Evolutionary conservation across 2,797 vertebrate genomes (phyloP), one percentile per base, ranked within the genome.

Genomic region (Acropternis orthonyx): DNA sequence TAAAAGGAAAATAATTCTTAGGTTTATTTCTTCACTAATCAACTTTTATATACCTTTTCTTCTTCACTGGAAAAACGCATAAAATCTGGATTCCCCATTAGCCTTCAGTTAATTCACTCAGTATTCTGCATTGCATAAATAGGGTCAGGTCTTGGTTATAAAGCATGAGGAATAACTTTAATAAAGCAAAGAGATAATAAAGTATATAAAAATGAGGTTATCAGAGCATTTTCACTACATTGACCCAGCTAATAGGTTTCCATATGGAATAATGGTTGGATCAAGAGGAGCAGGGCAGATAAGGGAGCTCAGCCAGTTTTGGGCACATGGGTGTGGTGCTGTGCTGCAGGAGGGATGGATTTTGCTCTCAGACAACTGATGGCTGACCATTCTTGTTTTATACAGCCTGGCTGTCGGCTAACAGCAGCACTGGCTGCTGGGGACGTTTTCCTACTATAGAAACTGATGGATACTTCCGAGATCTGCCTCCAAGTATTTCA

Each of bases 401-500:
- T 3, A 14, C 34, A 21, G 51, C 3, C 21, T 66, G 67, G 51
- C 55, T 48, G 17, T 12, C 0, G 0, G 43, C 10, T 67, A 76
- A 65, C 65, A 67, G 85, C 69, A 95, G 85, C 41, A 61, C 79
- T 58, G 44, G 23, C 34, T 67, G 48, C 72, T 63, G 7, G 15
- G 41, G 65, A 58, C 14, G 14, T 51, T 75, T 28, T 39, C 55
- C 83, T n/a, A 6, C 36, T 44, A 37, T 1, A 2, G 65, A 69
- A 82, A 89, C 41, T 89, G 81, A 79, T 34, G 27, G 67, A 89
- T 49, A 44, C 34, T 83, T 77, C 82, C 1, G 6, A 91, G 59
- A 62, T 73, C 77, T 82, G 59, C 44, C 93, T 67, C 65, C 72
- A 61, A 85, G 52, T 56, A 63, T n/a, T 67, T 56, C 65, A 68